These are phyloP conservation scores for Rhagophthalmus giganteus DNA, from an alignment of 2,888 invertebrate species.

Conservation along the genomic window DNA sequence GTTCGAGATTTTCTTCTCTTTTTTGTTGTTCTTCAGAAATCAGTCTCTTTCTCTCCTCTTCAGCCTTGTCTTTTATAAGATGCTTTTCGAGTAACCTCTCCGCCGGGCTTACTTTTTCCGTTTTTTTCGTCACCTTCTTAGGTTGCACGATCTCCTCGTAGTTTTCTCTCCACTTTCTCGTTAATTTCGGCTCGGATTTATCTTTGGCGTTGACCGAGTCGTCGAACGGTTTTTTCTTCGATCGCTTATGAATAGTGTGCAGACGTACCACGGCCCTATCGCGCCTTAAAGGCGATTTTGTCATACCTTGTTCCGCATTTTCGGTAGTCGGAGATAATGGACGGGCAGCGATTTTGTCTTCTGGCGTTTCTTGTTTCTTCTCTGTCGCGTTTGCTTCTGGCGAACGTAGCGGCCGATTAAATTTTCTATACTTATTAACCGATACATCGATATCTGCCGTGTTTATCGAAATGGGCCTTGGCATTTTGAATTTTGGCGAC, in stretches of 20 bases:
- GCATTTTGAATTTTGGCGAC: conserved; percentile 55
- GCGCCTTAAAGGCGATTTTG: conserved; percentile 63
- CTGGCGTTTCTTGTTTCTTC: conserved; percentile 21
- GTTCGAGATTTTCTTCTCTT: neutral
- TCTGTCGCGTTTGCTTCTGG: conserved; percentile 6
- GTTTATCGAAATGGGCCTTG: conserved; percentile 75
- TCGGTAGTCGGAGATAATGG: conserved; percentile 52
- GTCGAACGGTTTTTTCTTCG: conserved; percentile 37
- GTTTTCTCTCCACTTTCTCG: conserved; percentile 64
- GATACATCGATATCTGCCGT: conserved; percentile 87
- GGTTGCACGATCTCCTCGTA: conserved; percentile 60
- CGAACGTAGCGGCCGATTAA: conserved; percentile 40
- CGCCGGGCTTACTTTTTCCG: conserved; percentile 59
- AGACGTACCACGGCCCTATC: conserved; percentile 75
- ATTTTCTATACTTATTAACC: conserved; percentile 62
- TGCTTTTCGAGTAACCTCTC: conserved; percentile 77
- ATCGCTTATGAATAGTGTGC: conserved; percentile 61
- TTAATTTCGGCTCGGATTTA: conserved; percentile 46
- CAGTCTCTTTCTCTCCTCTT: conserved; percentile 41
- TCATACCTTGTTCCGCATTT: conserved; percentile 55
- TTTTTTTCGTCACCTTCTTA: conserved; percentile 53
- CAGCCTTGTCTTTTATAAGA: conserved; percentile 64
- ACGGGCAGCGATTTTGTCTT: neutral
- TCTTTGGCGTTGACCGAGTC: conserved; percentile 27
- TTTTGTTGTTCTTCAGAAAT: conserved; percentile 34